Percentiles rank a stretch among this genome's conserved stretches.
Evolutionary conservation across 2,113 vertebrate genomes (phyloP).

Genomic region (Microcebus tavaratra): DNA sequence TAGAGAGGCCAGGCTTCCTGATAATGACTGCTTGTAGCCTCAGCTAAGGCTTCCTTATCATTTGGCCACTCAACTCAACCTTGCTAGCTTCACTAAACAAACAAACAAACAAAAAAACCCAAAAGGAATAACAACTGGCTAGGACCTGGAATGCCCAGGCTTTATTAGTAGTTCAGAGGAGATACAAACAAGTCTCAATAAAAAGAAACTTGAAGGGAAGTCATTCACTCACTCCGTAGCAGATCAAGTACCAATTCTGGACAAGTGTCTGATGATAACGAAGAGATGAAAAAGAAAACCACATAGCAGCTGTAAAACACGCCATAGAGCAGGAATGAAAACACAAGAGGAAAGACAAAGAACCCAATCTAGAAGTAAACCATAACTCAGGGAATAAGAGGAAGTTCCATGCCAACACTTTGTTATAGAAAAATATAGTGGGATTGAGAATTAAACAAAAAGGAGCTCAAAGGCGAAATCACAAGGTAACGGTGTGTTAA

Average conservation of each 20-base stretch:
- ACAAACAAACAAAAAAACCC: background rate
- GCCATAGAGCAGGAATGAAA: background rate
- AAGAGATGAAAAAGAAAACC: background rate
- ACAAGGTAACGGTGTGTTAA: background rate
- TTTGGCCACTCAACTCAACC: background rate
- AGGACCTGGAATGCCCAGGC: background rate
- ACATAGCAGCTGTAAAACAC: background rate
- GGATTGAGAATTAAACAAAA: background rate
- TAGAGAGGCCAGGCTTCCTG: background rate
- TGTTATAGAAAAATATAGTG: background rate
- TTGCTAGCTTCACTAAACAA: background rate
- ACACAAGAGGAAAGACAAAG: background rate
- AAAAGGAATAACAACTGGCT: background rate
- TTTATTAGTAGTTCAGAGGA: background rate
- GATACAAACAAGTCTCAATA: background rate
- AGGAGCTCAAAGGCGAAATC: background rate
- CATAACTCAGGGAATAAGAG: background rate
- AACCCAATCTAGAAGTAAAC: background rate
- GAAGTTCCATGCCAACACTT: background rate
- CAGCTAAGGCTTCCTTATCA: background rate
- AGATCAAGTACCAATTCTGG: conserved; percentile 35
- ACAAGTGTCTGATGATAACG: background rate
- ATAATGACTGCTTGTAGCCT: background rate
- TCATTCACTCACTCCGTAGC: background rate
- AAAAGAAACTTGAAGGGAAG: background rate